Evolutionary conservation across 2,797 vertebrate genomes (phyloP).

Genomic region (Cyprinella venusta): DNA sequence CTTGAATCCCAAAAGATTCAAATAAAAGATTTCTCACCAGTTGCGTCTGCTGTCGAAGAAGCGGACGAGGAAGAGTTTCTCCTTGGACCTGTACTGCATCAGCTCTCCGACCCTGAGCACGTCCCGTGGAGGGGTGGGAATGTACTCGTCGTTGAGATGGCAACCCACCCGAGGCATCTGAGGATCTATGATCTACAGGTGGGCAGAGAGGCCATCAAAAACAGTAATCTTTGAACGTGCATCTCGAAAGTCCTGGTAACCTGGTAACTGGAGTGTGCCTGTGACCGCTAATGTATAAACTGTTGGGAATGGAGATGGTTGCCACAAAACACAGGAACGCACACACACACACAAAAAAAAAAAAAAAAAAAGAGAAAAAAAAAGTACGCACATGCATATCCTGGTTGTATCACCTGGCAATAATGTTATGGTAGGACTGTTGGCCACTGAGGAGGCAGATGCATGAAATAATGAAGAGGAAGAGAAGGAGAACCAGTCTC

Average conservation of each 20-base stretch:
- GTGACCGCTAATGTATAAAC: slow-evolving; percentile 35
- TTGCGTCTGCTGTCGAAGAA: slow-evolving; percentile 97
- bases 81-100: slow-evolving; percentile 96
- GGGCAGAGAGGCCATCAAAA: slow-evolving; percentile 15
- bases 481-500: slow-evolving; percentile 59
- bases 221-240: not conserved
- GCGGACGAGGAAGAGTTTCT: slow-evolving; percentile 94
- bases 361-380: slow-evolving; percentile 20
- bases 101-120: slow-evolving; percentile 92
- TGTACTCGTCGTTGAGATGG: slow-evolving; percentile 86
- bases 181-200: slow-evolving; percentile 89
- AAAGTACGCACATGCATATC: slow-evolving; percentile 39
- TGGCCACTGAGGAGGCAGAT: slow-evolving; percentile 54
- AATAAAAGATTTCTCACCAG: slow-evolving; percentile 83
- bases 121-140: slow-evolving; percentile 88
- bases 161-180: slow-evolving; percentile 83
- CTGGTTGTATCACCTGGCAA: slow-evolving; percentile 48
- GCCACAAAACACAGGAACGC: slow-evolving; percentile 50
- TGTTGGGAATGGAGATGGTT: slow-evolving; percentile 58
- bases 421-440: slow-evolving; percentile 46
- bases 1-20: not conserved
- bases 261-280: slow-evolving; percentile 26
- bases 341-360: slow-evolving; percentile 33
- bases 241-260: slow-evolving; percentile 43
- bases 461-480: slow-evolving; percentile 50